Evolutionary conservation across 23 tunicate species (phyloP).

Genomic region (Trididemnum miniatum): DNA sequence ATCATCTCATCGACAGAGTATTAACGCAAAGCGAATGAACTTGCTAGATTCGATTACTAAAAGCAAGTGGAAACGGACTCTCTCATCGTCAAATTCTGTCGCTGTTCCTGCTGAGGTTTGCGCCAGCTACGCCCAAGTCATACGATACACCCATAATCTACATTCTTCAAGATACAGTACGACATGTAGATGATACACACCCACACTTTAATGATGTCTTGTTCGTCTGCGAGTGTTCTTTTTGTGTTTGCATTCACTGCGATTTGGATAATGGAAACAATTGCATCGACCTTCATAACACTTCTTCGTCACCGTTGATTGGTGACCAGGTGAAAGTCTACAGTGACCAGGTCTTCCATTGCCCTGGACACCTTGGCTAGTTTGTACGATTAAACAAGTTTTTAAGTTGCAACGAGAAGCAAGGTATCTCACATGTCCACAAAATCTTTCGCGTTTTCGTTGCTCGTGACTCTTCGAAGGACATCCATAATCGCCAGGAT

Average conservation of each 20-base stretch:
- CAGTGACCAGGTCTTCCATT: neutral
- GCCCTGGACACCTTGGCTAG: neutral
- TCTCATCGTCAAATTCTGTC: too few species aligned
- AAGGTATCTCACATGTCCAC: neutral
- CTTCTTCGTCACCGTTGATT: neutral
- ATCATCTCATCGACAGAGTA: too few species aligned
- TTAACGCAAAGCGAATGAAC: too few species aligned
- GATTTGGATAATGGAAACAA: neutral
- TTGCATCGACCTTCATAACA: neutral
- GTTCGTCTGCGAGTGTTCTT: too few species aligned
- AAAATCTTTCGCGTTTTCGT: neutral
- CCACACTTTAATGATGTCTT: too few species aligned
- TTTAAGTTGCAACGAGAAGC: neutral
- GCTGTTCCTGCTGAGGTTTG: too few species aligned
- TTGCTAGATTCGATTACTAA: too few species aligned
- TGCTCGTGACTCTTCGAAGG: neutral
- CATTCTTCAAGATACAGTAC: too few species aligned
- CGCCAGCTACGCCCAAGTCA: too few species aligned
- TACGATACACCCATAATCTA: too few species aligned
- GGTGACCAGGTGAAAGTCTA: neutral
- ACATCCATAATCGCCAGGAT: neutral
- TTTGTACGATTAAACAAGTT: neutral
- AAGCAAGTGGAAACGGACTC: too few species aligned
- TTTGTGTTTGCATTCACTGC: neutral
- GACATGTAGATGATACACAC: too few species aligned